A percentile compares a stretch with the other conserved stretches of the same genome.
Conservation (phyloP, 2,797 vertebrate species). For the Mionectes olivaceus region DNA sequence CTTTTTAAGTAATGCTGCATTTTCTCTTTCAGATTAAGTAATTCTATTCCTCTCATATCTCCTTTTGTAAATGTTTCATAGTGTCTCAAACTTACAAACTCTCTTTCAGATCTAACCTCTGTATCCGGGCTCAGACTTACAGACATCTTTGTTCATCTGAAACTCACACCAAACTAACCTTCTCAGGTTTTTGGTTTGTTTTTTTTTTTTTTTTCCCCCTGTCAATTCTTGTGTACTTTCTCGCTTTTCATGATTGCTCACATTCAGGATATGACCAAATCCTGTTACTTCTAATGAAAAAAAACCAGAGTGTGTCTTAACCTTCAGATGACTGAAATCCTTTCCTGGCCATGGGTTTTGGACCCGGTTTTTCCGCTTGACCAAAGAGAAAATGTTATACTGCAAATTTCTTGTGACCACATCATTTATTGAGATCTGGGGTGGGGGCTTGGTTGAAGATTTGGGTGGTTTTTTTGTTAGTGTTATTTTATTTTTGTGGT, state of each 20-base stretch:
- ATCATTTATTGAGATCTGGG: background rate
- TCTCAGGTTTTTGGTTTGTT: too few relatives aligned
- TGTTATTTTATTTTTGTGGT: background rate
- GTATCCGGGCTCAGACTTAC: background rate
- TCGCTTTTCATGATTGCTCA: background rate
- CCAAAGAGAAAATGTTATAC: background rate
- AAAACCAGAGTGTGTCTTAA: background rate
- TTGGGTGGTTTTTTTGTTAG: background rate
- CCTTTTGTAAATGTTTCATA: background rate
- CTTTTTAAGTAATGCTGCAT: background rate
- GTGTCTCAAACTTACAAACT: background rate
- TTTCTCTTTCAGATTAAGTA: constrained; percentile 2
- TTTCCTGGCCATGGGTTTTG: background rate
- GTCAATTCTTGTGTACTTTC: background rate
- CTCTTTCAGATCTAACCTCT: background rate
- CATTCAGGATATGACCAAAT: background rate
- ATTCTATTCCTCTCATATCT: background rate
- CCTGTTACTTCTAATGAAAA: background rate
- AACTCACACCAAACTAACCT: background rate
- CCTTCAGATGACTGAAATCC: background rate
- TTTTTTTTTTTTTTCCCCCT: rapidly evolving
- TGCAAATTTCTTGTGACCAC: background rate
- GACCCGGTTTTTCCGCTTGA: background rate
- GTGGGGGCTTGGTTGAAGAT: rapidly evolving
- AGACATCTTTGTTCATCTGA: background rate